Conservation (phyloP, 2,113 vertebrate genomes). For the Conger conger region DNA sequence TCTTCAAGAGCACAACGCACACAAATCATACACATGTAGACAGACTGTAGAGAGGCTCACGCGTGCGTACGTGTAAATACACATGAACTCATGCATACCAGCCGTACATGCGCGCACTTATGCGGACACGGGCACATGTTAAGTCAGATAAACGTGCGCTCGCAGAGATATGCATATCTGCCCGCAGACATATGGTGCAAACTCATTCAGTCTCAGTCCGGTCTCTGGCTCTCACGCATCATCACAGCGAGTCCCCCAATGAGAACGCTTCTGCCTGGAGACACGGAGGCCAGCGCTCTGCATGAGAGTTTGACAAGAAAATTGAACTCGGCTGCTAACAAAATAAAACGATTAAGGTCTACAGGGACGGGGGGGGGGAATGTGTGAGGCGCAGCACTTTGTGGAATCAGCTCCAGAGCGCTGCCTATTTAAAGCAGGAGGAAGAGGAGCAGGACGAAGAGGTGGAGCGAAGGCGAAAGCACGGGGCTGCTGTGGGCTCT, state of each 20-base stretch:
- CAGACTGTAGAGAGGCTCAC: no score
- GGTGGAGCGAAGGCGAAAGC: not conserved
- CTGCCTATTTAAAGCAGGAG: not conserved
- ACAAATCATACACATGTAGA: no score
- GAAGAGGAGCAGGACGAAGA: not conserved
- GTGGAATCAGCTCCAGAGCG: not conserved
- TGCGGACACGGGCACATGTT: not conserved
- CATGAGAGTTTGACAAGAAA: slow-evolving; percentile 4
- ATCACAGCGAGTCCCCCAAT: not conserved
- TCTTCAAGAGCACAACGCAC: no score
- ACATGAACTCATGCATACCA: not conserved
- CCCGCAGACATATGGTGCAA: not conserved
- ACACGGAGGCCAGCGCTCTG: not conserved
- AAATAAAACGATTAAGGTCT: slow-evolving; percentile 11
- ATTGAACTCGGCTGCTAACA: slow-evolving; percentile 5
- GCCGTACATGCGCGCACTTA: not conserved
- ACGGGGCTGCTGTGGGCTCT: not conserved
- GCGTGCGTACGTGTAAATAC: slow-evolving; percentile 25
- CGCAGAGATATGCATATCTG: slow-evolving; percentile 13
- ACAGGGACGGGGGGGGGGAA: not conserved
- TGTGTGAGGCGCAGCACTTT: not conserved
- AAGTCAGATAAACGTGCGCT: slow-evolving; percentile 30
- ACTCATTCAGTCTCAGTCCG: not conserved
- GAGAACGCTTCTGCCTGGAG: not conserved
- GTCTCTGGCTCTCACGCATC: not conserved